Conservation (phyloP, 2,888 invertebrate species). For the Xestia ashworthii region DNA sequence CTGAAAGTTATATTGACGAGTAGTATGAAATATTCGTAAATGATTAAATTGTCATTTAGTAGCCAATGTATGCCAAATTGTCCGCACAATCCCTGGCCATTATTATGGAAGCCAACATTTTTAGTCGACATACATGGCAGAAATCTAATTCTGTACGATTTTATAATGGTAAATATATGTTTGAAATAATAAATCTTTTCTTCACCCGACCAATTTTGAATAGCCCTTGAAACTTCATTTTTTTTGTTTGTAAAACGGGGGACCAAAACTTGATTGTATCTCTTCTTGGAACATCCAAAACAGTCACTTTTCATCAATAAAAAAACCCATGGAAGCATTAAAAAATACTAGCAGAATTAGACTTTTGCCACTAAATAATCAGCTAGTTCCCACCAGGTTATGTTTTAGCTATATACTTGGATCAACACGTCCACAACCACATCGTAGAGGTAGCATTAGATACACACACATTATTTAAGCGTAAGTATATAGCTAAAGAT, state of each 20-base stretch:
- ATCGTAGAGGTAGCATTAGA: slow-evolving; percentile 37
- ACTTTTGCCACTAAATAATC: not conserved
- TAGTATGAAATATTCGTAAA: slow-evolving; percentile 37
- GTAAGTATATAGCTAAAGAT: slow-evolving; percentile 6
- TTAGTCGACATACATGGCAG: not conserved
- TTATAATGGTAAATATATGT: not conserved
- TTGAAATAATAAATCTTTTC: not conserved
- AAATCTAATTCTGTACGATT: slow-evolving; percentile 34
- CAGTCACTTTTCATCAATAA: not conserved
- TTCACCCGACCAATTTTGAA: not conserved
- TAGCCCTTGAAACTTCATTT: not conserved
- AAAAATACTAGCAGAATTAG: slow-evolving; percentile 39
- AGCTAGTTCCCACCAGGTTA: slow-evolving; percentile 24
- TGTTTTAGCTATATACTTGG: slow-evolving; percentile 37
- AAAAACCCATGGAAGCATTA: not conserved
- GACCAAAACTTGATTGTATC: slow-evolving; percentile 34
- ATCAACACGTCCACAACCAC: slow-evolving; percentile 57
- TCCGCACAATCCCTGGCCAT: slow-evolving; percentile 67
- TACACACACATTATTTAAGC: slow-evolving; percentile 47
- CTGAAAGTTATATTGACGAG: slow-evolving; percentile 7
- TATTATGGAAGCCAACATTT: slow-evolving; percentile 47
- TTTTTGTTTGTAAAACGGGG: slow-evolving; percentile 15
- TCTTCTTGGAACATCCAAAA: not conserved
- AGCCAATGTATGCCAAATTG: slow-evolving; percentile 78
- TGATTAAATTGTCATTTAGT: slow-evolving; percentile 57